Conservation (phyloP, 2,888 invertebrate species). For the Diadromus collaris region DNA sequence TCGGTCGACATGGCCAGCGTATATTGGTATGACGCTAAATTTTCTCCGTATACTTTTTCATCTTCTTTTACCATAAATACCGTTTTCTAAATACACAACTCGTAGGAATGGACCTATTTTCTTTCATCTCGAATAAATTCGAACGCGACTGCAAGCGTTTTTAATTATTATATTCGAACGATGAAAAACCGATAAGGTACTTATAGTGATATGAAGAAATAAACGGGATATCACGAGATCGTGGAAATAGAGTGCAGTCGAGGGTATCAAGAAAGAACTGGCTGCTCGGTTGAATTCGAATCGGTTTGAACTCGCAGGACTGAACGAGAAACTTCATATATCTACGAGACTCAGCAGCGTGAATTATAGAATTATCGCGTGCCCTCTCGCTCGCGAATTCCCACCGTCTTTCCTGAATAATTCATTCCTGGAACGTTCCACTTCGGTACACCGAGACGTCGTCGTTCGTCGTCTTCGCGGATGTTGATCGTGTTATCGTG, state of each 20-base stretch:
- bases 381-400: slow-evolving; percentile 9
- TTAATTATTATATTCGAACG: background rate
- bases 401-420: slow-evolving; percentile 23
- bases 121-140: background rate
- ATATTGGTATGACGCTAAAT: too few species aligned
- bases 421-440: slow-evolving; percentile 21
- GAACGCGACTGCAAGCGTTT: background rate
- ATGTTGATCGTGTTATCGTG: slow-evolving; percentile 16
- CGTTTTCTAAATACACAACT: background rate
- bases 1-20: too few species aligned
- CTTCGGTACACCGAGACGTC: slow-evolving; percentile 24
- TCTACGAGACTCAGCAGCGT: slow-evolving; percentile 18
- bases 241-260: background rate
- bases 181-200: background rate
- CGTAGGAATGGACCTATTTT: background rate
- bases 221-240: background rate
- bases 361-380: slow-evolving; percentile 36
- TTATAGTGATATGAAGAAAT: background rate
- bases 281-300: background rate
- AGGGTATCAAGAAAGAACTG: background rate
- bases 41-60: background rate
- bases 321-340: slow-evolving; percentile 1
- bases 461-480: slow-evolving; percentile 17
- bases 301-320: background rate
- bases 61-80: background rate